Base-by-base conservation (phyloP, 2,113 vertebrate genomes). In the Mola mola region DNA sequence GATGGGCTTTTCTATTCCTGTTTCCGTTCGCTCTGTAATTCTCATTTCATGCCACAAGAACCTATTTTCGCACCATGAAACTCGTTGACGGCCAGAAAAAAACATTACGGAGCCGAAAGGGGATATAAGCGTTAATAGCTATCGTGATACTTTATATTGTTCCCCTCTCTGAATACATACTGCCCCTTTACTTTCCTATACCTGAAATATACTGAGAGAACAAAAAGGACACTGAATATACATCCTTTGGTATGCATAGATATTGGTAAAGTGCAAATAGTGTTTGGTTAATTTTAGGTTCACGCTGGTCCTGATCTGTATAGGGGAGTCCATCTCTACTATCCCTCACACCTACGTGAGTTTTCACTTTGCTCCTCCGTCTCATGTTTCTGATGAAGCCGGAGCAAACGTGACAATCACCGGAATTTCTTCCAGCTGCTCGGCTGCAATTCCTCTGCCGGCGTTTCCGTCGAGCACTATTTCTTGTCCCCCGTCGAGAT, bases 251-350 rank as follows among this genome's bases (percentile, higher is more conserved):
- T 87, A 81, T 86, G 89, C 92, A 95, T 93, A 95, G 86, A 89
- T 90, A 91, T 86, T 90, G 31, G 91, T 96, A 97, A 96, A 96
- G 96, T 96, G 95, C 95, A 95, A 93, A 92, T 47, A 87, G 90
- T 91, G 90, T 94, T 93, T 92, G 87, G 90, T 92, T 91, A 6
- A 46, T 15, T 51, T 47, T 42, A 16, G 7, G 34, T 26, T 22
- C 2, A 26, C 16, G 22, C 37, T 51, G 52, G 13, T 50, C 51
- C 63, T 62, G 36, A 26, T 56, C 8, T 38, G 19, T 22, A 44
- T 16, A 16, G 42, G 10, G 4, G 40, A 58, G 25, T 8, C 13
- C 34, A 21, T 31, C 25, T 50, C 19, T 51, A 26, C 17, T 5
- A 22, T 44, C 12, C n/a, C n/a, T n/a, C n/a, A n/a, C 44, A 47